Base-by-base conservation (phyloP, 1,140 invertebrate genomes). In the Drosophila parabipectinata region DNA sequence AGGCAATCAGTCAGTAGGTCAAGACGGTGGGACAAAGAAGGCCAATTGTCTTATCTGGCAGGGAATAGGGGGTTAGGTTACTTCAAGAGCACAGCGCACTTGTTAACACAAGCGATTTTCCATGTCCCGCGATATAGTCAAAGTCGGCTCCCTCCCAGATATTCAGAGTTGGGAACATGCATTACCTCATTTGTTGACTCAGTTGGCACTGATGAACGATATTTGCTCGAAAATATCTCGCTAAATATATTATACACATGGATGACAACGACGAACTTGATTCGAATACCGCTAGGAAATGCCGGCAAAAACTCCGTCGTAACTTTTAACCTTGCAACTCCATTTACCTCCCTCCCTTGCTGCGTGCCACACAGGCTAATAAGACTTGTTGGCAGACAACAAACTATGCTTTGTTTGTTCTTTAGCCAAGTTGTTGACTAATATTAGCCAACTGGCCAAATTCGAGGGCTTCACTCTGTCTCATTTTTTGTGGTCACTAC, bases 171-270 rank as follows among this genome's bases (percentile, higher is more conserved):
- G 8, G 21, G 53, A 57, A 47, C 47, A 47, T 15, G 58, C 41
- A 78, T 85, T 85, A 82, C 74, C 78, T 85, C 82, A 85, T 78
- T 21, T 85, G 75, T 85, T 81, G 69, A 87, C 66, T 75, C 82
- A 85, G 68, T 74, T 85, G 81, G 56, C 60, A 34, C 15, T 55
- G 61, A 45, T 56, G 62, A 76, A 30, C 34, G 58, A 55, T 75
- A 54, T 76, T 76, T 77, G 50, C 51, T 52, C 26, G 72, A 47
- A 12, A 80, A 67, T 76, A 66, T 75, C 45, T 58, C 21, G 45
- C 45, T 60, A 48, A 68, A 79, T 63, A 63, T 18, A 18, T 18
- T 10, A 37, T 37, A 44, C 7, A 44, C 15, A 15, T 5, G 15
- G 45, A 51, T 73, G 69, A 61, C 34, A 72, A 14, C 53, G 47